These are phyloP conservation scores for Astyanax mexicanus DNA, from an alignment of 2,797 vertebrate species.

Conservation along the genomic window DNA sequence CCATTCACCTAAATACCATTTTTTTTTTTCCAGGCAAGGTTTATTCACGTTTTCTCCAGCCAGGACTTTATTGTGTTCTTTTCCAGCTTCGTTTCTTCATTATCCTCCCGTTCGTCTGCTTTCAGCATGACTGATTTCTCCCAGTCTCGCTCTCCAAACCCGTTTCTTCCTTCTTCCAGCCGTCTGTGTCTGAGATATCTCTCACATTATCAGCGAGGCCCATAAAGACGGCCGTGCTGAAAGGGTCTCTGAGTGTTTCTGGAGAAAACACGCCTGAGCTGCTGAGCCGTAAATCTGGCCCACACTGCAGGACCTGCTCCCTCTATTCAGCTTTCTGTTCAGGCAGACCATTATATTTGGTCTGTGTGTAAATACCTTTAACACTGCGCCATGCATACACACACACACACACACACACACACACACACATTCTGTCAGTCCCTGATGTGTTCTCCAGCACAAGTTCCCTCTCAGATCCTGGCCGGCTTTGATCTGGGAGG, in stretches of 20 bases:
- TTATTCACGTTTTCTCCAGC: conserved; percentile 1
- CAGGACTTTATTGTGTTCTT: not conserved
- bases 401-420: conserved; percentile 1
- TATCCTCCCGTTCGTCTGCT: not conserved
- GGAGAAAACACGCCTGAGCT: conserved; percentile 14
- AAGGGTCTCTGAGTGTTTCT: conserved; percentile 19
- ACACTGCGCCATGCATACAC: conserved; percentile 8
- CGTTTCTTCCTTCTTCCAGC: not conserved
- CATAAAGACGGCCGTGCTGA: not conserved
- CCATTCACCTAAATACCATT: not conserved
- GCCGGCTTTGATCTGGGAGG: conserved; percentile 24
- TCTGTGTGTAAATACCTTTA: conserved; percentile 26
- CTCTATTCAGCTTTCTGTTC: conserved; percentile 16
- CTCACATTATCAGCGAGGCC: not conserved
- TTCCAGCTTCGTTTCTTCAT: conserved; percentile 9
- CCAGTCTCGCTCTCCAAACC: not conserved
- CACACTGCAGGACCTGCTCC: conserved; percentile 34
- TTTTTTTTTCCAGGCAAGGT: not conserved
- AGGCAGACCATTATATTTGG: conserved; percentile 20
- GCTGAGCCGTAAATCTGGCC: conserved; percentile 38
- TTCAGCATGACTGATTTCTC: not conserved
- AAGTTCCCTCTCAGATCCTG: conserved; percentile 18
- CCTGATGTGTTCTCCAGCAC: conserved; percentile 19
- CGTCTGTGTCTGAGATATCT: conserved; percentile 6
- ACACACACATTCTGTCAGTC: not conserved